phyloP scores from a whole-genome alignment of 64 coral and sea anemone genomes.

The Stichodactyla mertensii region DNA sequence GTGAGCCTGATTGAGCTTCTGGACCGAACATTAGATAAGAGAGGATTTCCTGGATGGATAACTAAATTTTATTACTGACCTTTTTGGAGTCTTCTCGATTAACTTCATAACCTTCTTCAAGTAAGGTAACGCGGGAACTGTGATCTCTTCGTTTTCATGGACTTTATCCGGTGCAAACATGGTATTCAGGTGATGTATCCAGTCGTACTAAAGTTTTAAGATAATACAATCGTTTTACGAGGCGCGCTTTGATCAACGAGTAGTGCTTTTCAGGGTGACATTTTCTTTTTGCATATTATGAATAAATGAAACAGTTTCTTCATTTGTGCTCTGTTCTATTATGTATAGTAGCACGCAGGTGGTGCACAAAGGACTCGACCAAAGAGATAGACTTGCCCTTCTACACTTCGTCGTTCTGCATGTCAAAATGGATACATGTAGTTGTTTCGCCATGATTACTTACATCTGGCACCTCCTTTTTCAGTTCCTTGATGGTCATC shows the following conservation, averaged over 20 bases:
- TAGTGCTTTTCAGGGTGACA: not conserved
- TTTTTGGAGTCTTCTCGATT: constrained; percentile 63
- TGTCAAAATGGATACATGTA: too few relatives aligned
- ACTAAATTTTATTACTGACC: constrained; percentile 34
- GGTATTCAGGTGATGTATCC: constrained; percentile 63
- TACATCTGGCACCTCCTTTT: constrained; percentile 71
- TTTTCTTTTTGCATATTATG: too few relatives aligned
- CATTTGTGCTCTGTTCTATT: too few relatives aligned
- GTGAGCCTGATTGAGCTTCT: too few relatives aligned
- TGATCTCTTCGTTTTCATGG: constrained; percentile 46
- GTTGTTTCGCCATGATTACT: not conserved
- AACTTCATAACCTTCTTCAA: constrained; percentile 66
- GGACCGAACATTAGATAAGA: too few relatives aligned
- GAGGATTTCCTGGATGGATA: not conserved
- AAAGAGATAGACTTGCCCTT: too few relatives aligned
- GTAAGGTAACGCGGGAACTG: constrained; percentile 69
- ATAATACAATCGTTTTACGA: not conserved
- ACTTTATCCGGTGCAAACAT: constrained; percentile 71
- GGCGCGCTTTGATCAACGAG: not conserved
- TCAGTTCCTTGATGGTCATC: constrained; percentile 68
- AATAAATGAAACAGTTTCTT: too few relatives aligned
- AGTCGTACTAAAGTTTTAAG: constrained; percentile 52
- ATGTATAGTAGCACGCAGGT: too few relatives aligned
- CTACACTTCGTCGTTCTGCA: too few relatives aligned
- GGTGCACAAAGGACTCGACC: too few relatives aligned